Base-by-base conservation (phyloP, 2,113 vertebrate genomes). In the Canis aureus region DNA sequence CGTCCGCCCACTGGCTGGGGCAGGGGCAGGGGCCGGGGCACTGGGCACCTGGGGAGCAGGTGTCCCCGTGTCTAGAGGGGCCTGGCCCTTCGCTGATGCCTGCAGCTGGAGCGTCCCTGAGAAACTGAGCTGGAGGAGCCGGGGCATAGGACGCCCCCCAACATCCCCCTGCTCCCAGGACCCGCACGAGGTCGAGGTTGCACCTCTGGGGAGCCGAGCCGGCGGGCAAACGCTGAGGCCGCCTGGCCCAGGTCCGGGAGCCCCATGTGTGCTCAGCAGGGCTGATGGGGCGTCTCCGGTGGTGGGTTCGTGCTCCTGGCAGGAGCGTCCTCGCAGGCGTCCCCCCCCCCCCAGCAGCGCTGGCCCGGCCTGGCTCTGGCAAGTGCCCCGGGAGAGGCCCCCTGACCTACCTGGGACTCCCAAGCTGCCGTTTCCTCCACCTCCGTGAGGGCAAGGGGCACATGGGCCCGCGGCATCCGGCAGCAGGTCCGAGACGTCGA, bases 331-430 rank as follows among this genome's bases (percentile, higher is more conserved):
- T 0, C 7, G 3, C 29, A 11, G 10, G 11, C 13, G n/a, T 35
- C n/a, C n/a, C 11, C 10, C 29, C 66, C 1, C 2, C 17, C n/a
- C 49, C 55, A 1, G 23, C 0, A 1, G 6, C 11, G 8, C 23
- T 35, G 64, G 79, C 62, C 71, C 69, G 53, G 10, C 43, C 83
- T 94, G 64, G 35, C 62, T 74, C 57, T 9, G 22, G 8, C 11
- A 2, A 73, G 62, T 22, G 79, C 60, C 53, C 60, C 20, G 13
- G 64, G 23, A 55, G 15, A 74, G 73, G 17, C 25, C 19, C 71
- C 22, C 3, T 27, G 13, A 22, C 43, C 22, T 23, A 12, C 27
- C n/a, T 35, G 5, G 32, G n/a, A 13, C 16, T 16, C 2, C 43
- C 69, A 11, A 51, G 0, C 59, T 23, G 3, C 7, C 0, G 0